Percentiles rank a stretch among this genome's conserved stretches.
These are phyloP conservation scores for Enteromius treurensis DNA, from an alignment of 2,797 vertebrate genomes.

Conservation along the genomic window DNA sequence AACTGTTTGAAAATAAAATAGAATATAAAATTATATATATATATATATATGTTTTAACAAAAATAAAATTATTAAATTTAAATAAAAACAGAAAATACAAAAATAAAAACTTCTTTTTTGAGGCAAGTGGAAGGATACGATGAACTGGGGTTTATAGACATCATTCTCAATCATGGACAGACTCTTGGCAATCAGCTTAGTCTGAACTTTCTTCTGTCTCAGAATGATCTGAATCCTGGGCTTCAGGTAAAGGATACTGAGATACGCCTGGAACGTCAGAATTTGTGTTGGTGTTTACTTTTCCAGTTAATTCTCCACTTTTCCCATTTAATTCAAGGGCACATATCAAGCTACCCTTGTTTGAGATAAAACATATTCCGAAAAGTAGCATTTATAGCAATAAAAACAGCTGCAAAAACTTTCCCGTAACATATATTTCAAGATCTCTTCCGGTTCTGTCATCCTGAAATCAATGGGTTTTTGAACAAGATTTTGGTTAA, in stretches of 20 bases:
- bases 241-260: slow-evolving; percentile 85
- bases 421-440: background rate
- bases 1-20: background rate
- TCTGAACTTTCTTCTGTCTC: slow-evolving; percentile 79
- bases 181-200: slow-evolving; percentile 80
- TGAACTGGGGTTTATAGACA: slow-evolving; percentile 83
- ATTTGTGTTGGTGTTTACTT: background rate
- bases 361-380: background rate
- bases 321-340: background rate
- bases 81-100: background rate
- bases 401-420: background rate
- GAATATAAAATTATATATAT: no score
- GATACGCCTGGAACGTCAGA: slow-evolving; percentile 75
- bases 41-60: no score
- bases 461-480: background rate
- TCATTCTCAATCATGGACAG: slow-evolving; percentile 79
- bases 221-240: slow-evolving; percentile 82
- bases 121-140: slow-evolving; percentile 74
- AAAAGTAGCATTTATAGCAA: no score
- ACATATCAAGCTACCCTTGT: background rate
- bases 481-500: background rate
- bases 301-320: background rate
- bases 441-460: background rate
- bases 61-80: background rate
- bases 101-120: background rate